A percentile compares a stretch with the other conserved stretches of the same genome.
Evolutionary conservation across 2,113 vertebrate species (phyloP).

Genomic region (Misgurnus anguillicaudatus): DNA sequence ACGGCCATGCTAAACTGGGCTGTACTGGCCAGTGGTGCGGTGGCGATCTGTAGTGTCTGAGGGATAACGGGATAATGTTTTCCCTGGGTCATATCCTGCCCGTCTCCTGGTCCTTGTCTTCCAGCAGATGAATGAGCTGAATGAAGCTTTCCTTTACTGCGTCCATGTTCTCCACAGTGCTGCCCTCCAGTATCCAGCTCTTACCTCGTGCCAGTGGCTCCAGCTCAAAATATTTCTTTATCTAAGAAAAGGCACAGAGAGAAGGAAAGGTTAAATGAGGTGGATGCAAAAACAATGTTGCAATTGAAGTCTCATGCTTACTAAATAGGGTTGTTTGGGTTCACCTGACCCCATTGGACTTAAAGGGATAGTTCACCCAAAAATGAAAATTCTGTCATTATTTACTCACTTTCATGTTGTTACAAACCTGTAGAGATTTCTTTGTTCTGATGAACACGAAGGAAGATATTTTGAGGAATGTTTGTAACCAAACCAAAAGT

Average conservation of each 20-base stretch:
- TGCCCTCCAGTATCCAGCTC: constrained; percentile 95
- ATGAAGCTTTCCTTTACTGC: constrained; percentile 91
- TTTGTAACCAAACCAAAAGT: too few species aligned
- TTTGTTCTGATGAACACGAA: too few species aligned
- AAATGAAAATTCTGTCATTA: too few species aligned
- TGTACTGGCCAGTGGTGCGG: constrained; percentile 25
- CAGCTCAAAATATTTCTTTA: constrained; percentile 99
- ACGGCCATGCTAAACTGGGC: constrained; percentile 4
- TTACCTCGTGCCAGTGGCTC: constrained; percentile 96
- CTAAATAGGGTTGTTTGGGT: too few species aligned
- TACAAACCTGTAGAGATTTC: too few species aligned
- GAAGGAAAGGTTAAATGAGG: not conserved
- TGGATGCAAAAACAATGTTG: not conserved
- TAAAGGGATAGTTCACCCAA: too few species aligned
- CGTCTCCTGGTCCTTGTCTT: constrained; percentile 90
- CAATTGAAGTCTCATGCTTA: not conserved
- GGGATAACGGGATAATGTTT: constrained; percentile 1
- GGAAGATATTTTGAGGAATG: too few species aligned
- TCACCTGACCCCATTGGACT: too few species aligned
- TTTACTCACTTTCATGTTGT: too few species aligned
- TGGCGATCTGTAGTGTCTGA: constrained; percentile 31
- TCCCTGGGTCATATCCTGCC: constrained; percentile 83
- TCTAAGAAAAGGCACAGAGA: constrained; percentile 67
- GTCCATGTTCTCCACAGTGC: constrained; percentile 86
- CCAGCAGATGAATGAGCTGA: constrained; percentile 90